Percentiles rank a stretch among this genome's conserved stretches.
phyloP scores from a whole-genome alignment of 2,888 invertebrate genomes.

The Stenoptilia bipunctidactyla region DNA sequence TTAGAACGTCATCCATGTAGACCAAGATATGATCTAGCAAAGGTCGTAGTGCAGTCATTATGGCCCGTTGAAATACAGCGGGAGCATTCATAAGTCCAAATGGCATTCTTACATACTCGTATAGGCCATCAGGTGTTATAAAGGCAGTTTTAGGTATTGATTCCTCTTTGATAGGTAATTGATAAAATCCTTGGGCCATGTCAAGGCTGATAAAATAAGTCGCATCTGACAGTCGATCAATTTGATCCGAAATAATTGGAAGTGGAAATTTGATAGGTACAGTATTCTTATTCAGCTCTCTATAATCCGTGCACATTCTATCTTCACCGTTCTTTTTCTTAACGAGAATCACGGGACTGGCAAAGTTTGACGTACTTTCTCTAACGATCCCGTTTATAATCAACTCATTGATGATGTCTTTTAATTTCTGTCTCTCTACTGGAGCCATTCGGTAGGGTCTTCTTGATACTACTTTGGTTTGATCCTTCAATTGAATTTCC shows the following conservation, averaged over 20 bases:
- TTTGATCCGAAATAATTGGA: constrained; percentile 8
- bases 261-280: constrained; percentile 9
- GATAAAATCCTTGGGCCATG: constrained; percentile 10
- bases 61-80: constrained; percentile 11
- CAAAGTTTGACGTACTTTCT: too few relatives aligned
- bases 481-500: too few relatives aligned
- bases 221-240: constrained; percentile 3
- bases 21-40: constrained; percentile 9
- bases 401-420: too few relatives aligned
- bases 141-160: constrained; percentile 11
- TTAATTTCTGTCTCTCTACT: too few relatives aligned
- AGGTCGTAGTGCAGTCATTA: constrained; percentile 4
- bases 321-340: too few relatives aligned
- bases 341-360: too few relatives aligned
- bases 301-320: too few relatives aligned
- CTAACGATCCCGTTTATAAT: too few relatives aligned
- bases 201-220: constrained; percentile 6
- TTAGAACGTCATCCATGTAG: constrained; percentile 13
- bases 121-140: constrained; percentile 9
- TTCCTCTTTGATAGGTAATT: constrained; percentile 5
- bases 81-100: constrained; percentile 12
- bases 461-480: too few relatives aligned
- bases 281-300: not conserved
- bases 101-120: constrained; percentile 9
- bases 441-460: too few relatives aligned